These are phyloP conservation scores for Nothocercus julius DNA, from an alignment of 2,113 vertebrate species.

Conservation along the genomic window DNA sequence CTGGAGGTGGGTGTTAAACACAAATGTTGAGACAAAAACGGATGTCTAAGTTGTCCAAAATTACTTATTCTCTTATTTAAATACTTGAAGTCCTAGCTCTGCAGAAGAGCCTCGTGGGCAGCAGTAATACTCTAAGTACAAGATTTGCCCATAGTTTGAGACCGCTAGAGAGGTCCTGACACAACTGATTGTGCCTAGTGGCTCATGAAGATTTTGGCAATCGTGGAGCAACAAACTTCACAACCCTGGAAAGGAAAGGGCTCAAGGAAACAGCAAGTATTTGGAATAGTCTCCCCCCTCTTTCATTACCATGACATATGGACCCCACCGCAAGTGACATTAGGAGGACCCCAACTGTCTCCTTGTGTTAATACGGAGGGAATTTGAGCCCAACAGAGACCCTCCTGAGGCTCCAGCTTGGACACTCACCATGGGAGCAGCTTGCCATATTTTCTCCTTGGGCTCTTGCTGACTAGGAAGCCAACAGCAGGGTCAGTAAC, in stretches of 20 bases:
- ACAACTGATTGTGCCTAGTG: background rate
- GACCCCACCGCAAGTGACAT: background rate
- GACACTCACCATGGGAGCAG: conserved; percentile 74
- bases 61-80: background rate
- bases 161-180: background rate
- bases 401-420: background rate
- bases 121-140: background rate
- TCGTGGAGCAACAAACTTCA: background rate
- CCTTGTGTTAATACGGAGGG: background rate
- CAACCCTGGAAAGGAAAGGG: accelerated
- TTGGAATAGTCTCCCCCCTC: background rate
- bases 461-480: conserved; percentile 79
- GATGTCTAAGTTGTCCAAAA: too few species aligned
- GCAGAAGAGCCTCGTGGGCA: background rate
- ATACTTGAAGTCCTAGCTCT: background rate
- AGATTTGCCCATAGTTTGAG: background rate
- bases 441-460: conserved; percentile 68
- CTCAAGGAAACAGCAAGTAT: background rate
- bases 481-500: conserved; percentile 78
- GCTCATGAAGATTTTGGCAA: too few species aligned
- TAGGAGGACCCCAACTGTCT: background rate
- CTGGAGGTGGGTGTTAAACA: background rate
- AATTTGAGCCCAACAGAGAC: background rate
- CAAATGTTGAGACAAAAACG: accelerated
- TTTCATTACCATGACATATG: background rate